Base-by-base conservation (phyloP, 2,797 vertebrate species). In the Alosa sapidissima region DNA sequence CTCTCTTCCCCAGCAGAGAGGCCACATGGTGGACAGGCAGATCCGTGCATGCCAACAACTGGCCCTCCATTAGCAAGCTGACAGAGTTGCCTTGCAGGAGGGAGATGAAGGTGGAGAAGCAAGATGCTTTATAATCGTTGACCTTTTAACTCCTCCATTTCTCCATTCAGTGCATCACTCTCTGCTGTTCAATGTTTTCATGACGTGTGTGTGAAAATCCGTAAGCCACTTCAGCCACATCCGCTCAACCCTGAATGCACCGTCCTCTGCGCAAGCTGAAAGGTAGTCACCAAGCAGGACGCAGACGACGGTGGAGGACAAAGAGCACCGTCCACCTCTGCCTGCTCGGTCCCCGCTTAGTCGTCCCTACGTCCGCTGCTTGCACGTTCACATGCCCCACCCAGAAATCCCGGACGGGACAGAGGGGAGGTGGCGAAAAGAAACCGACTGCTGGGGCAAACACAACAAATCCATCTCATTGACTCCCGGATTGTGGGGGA, bases 381-480 rank as follows among this genome's bases (percentile, higher is more conserved):
- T 21, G 5, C 14, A 45, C 16, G 7, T 21, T 16, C 36, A 36
- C 41, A 2, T 8, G 19, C 72, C 36, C 72, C 72, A 47, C 36
- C 36, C 72, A 75, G 33, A 72, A 11, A 33, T 8, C 36, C 68
- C 3, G 36, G 24, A 33, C 7, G 62, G 28, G 36, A 47, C 36
- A 16, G 36, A 47, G 16, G 45, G 41, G 41, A 16, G 13, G 16
- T 14, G 72, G 72, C 36, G 36, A 16, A 36, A 75, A 2, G 45
- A 14, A 75, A 14, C 13, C 16, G 85, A 90, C 85, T 13, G 16
- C 87, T 91, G 87, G 85, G 81, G 86, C 82, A 82, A 89, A 88
- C 82, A 47, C 87, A 83, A 91, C 81, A 91, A 87, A 92, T 94
- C 88, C 87, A 92, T 93, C 90, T 92, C 90, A 88, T 88, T 92